These are phyloP conservation scores for Garra rufa DNA, from an alignment of 2,113 vertebrate genomes.

Conservation along the genomic window DNA sequence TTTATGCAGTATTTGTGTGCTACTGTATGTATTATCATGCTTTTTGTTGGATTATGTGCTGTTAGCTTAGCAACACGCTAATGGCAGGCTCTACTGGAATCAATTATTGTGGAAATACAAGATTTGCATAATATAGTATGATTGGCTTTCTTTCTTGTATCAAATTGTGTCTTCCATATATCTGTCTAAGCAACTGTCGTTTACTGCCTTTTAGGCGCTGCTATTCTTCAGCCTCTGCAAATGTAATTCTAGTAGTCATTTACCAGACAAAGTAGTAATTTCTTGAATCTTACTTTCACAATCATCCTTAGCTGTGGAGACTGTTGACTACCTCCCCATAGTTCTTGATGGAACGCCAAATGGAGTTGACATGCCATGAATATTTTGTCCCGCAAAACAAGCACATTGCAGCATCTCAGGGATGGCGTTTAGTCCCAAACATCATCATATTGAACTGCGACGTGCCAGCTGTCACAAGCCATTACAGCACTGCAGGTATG, in stretches of 20 bases:
- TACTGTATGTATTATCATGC: not conserved
- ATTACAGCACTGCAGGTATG: not conserved
- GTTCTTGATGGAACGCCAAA: not conserved
- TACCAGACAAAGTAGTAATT: not conserved
- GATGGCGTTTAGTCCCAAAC: not conserved
- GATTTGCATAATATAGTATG: not conserved
- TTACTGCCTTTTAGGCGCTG: not conserved
- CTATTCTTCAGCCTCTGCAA: not conserved
- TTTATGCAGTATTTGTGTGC: not conserved
- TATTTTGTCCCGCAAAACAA: not conserved
- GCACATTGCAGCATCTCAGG: not conserved
- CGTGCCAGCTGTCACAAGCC: conserved; percentile 22
- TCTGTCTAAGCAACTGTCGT: not conserved
- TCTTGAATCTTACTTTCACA: not conserved
- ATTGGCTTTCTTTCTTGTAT: not conserved
- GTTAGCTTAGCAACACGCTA: not conserved
- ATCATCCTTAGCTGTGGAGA: not conserved
- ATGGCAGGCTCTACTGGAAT: not conserved
- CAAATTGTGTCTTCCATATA: not conserved
- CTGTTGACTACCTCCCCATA: not conserved
- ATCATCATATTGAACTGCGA: not conserved
- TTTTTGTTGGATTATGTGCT: not conserved
- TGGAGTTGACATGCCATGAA: not conserved
- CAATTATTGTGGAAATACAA: not conserved
- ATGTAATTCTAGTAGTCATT: not conserved